phyloP scores from a whole-genome alignment of 2,797 vertebrate species.

The Epinephelus awoara region DNA sequence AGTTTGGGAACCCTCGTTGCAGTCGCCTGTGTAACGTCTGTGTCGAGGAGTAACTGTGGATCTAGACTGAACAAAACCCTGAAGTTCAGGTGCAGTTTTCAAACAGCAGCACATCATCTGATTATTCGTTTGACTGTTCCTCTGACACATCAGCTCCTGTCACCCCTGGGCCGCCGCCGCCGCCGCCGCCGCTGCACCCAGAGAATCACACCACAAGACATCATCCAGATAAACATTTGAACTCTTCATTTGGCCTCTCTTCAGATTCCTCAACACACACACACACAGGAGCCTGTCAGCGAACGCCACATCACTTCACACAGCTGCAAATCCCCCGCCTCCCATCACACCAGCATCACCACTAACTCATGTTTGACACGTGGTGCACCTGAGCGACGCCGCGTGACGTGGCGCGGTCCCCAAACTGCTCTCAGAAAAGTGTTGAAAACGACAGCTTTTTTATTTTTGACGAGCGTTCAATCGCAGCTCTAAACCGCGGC shows the following conservation, averaged over 20 bases:
- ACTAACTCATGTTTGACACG: slow-evolving; percentile 25
- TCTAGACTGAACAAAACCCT: neutral
- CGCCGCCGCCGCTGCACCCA: neutral
- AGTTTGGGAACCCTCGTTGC: no score
- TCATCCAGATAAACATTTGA: slow-evolving; percentile 22
- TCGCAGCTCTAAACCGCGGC: no score
- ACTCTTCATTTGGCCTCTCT: slow-evolving; percentile 31
- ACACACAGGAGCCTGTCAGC: slow-evolving; percentile 18
- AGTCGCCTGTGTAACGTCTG: no score
- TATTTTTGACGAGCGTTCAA: slow-evolving; percentile 4
- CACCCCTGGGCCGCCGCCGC: neutral
- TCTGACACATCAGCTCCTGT: slow-evolving; percentile 1
- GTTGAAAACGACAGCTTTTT: slow-evolving; percentile 20
- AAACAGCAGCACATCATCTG: slow-evolving; percentile 1
- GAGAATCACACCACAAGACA: neutral
- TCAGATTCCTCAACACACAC: slow-evolving; percentile 14
- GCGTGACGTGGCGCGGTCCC: neutral
- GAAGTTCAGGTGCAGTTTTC: neutral
- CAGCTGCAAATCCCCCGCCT: slow-evolving; percentile 5
- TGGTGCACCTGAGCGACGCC: neutral
- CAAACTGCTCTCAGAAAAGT: neutral
- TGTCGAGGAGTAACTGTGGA: neutral
- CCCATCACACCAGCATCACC: neutral
- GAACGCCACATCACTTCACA: slow-evolving; percentile 6
- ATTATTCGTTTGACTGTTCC: neutral